A percentile compares a stretch with the other conserved stretches of the same genome.
Evolutionary conservation across 2,797 vertebrate genomes (phyloP).

Genomic region (Ptychobarbus kaznakovi): DNA sequence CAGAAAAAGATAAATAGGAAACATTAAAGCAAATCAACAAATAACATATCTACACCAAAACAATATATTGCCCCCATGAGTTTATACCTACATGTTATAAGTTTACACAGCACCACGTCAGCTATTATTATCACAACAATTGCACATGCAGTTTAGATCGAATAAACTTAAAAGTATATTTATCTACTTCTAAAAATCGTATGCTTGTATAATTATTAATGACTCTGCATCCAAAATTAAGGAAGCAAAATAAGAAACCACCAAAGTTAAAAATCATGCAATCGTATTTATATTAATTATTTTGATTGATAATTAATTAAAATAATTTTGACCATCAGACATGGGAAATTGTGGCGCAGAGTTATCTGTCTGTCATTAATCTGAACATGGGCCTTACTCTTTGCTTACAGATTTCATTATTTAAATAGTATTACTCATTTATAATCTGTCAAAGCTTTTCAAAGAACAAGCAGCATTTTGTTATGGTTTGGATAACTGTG

Average conservation of each 20-base stretch:
- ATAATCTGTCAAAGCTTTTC: background rate
- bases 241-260: background rate
- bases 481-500: conserved; percentile 7
- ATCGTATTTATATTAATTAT: background rate
- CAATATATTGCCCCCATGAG: no score
- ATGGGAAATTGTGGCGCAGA: background rate
- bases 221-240: background rate
- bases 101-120: background rate
- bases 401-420: background rate
- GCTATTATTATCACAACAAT: background rate
- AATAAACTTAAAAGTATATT: background rate
- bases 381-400: background rate
- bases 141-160: no score
- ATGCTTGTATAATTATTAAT: background rate
- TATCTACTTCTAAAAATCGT: background rate
- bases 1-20: background rate
- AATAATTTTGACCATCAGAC: background rate
- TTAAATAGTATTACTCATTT: background rate
- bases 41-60: background rate
- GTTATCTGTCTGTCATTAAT: background rate
- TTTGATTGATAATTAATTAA: background rate
- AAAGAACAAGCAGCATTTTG: background rate
- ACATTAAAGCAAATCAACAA: background rate
- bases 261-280: background rate
- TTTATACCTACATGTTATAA: background rate